phyloP scores from a whole-genome alignment of 2,888 invertebrate species.

The Tenthredo mesomela region DNA sequence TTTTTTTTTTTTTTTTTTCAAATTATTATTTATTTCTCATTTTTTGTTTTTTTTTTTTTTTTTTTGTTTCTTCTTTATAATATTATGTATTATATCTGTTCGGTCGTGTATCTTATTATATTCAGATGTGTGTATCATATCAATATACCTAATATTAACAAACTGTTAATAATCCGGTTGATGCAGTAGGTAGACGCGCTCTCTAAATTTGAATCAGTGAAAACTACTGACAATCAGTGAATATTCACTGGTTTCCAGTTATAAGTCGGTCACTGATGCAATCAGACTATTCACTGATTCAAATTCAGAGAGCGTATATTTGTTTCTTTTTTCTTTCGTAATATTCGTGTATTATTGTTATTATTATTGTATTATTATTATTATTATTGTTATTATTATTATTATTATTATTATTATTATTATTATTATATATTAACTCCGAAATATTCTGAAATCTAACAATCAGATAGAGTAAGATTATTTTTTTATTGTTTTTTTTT shows the following conservation, averaged over 20 bases:
- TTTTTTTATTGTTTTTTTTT: neutral
- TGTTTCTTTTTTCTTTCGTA: neutral
- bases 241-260: too few species aligned
- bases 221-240: too few species aligned
- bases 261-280: too few species aligned
- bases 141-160: neutral
- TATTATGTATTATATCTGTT: conserved; percentile 41
- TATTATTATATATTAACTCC: neutral
- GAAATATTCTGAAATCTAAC: conserved; percentile 40
- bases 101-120: neutral
- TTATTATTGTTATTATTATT: conserved; percentile 16
- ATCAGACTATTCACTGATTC: too few species aligned
- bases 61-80: conserved; percentile 35
- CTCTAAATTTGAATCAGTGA: too few species aligned
- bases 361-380: conserved; percentile 53
- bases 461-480: conserved; percentile 1
- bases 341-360: neutral
- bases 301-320: too few species aligned
- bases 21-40: too few species aligned
- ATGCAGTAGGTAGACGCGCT: too few species aligned
- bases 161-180: neutral
- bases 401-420: neutral
- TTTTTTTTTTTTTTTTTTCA: conserved; percentile 41
- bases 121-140: neutral
- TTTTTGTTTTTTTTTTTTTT: conserved; percentile 34